Conservation (phyloP, 2,888 invertebrate genomes). For the Pollenia labialis region DNA sequence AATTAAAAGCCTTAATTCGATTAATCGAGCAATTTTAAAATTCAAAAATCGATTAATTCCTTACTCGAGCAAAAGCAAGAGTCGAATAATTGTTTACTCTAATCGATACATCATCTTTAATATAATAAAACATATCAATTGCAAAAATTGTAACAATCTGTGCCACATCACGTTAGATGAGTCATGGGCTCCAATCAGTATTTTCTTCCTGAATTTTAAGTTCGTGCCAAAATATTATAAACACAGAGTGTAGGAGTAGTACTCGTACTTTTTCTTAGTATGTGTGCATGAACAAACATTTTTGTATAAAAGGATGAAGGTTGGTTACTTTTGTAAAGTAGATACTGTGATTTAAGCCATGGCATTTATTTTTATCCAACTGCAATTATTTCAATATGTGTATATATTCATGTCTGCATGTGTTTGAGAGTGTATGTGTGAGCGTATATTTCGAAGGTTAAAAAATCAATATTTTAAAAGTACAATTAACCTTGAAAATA, state of each 20-base stretch:
- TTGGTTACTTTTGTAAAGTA: slow-evolving; percentile 40
- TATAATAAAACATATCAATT: not conserved
- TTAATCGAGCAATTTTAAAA: no score
- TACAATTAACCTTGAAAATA: slow-evolving; percentile 56
- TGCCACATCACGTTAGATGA: slow-evolving; percentile 16
- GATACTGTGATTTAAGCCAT: slow-evolving; percentile 45
- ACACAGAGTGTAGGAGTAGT: slow-evolving; percentile 40
- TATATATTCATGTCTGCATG: not conserved
- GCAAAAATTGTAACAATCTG: slow-evolving; percentile 18
- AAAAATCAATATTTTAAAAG: slow-evolving; percentile 62
- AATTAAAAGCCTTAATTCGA: no score
- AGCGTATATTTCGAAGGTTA: slow-evolving; percentile 33
- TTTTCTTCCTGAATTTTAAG: not conserved
- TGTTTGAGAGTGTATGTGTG: not conserved
- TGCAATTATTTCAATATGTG: slow-evolving; percentile 6
- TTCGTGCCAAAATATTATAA: slow-evolving; percentile 58
- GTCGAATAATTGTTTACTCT: no score
- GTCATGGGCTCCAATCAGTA: slow-evolving; percentile 11
- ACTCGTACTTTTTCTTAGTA: not conserved
- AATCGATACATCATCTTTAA: not conserved
- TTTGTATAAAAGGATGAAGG: not conserved
- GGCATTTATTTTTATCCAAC: slow-evolving; percentile 46
- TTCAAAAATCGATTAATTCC: no score
- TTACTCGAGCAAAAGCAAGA: no score
- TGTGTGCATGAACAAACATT: not conserved